Base-by-base conservation (phyloP, 2,113 vertebrate genomes). In the Formicarius rufipectus region DNA sequence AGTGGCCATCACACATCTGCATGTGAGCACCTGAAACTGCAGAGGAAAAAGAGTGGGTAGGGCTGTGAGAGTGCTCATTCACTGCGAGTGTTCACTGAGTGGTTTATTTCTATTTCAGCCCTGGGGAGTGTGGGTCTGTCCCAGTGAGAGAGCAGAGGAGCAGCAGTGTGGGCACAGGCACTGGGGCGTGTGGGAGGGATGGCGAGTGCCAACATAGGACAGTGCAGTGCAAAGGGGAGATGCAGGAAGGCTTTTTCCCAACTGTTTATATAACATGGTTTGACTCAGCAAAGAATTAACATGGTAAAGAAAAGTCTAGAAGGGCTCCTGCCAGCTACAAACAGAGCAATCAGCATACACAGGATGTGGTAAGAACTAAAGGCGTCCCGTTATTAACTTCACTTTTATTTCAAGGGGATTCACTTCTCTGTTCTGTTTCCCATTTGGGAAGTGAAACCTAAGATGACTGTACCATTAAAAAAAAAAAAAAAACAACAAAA, bases 351-450 rank as follows among this genome's bases (percentile, higher is more conserved):
- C 28, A 86, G 92, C 96, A 91, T 74, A 96, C 96, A 97, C 98
- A 98, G 98, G 98, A 98, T 98, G 98, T 98, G 98, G 98, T 97
- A 91, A 76, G 93, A 97, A 86, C 97, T 96, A 62, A 92, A 95
- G 96, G 87, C 89, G 49, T 97, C 97, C 97, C 96, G 91, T 97
- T 97, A 98, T 97, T 98, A 98, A 98, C 97, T 97, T 98, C 97
- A 97, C 97, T 98, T 98, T 98, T 98, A 97, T 98, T 98, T 98
- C 97, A 97, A 97, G 97, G 97, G 96, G 96, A 97, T 98, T 98
- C 96, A 94, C 97, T 98, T 98, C 98, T 98, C 97, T 97, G 94
- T 98, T 98, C 97, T 97, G 91, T 94, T 98, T 98, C 95, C 96
- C 86, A 96, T 98, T 97, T 96, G 97, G 97, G 98, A 98, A 98